A percentile compares a stretch with the other conserved stretches of the same genome.
phyloP scores from a whole-genome alignment of 2,113 vertebrate species.

The Regulus satrapa region DNA sequence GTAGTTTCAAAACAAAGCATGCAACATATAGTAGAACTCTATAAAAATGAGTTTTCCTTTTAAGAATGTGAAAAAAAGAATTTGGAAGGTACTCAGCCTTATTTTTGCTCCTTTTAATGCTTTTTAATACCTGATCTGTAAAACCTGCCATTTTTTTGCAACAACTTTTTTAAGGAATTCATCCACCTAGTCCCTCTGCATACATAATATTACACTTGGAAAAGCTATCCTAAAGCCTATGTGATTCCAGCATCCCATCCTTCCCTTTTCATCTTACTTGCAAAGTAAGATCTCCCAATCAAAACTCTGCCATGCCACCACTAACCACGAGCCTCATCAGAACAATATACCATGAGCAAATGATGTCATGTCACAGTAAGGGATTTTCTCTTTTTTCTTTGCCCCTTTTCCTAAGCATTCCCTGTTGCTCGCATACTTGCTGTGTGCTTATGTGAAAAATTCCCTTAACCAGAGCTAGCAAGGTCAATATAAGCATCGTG shows the following conservation, averaged over 20 bases:
- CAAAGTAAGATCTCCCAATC: not conserved
- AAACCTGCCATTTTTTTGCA: not conserved
- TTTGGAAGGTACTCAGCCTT: not conserved
- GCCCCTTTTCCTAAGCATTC: not conserved
- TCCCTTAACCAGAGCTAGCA: not conserved
- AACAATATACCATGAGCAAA: not conserved
- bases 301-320: not conserved
- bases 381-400: not conserved
- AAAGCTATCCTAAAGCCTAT: not conserved
- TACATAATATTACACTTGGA: not conserved
- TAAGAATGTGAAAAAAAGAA: not conserved
- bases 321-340: not conserved
- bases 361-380: fast-evolving
- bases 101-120: not conserved
- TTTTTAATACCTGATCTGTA: not conserved
- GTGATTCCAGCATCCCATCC: not conserved
- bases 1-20: not conserved
- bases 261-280: not conserved
- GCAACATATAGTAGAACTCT: not conserved
- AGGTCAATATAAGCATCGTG: not conserved
- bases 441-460: not conserved
- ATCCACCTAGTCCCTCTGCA: not conserved
- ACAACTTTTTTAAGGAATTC: not conserved
- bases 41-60: not conserved
- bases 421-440: not conserved